Evolutionary conservation across 2,888 invertebrate species (phyloP), one percentile per base, ranked within the genome.

Genomic region (Lissonota sp.): DNA sequence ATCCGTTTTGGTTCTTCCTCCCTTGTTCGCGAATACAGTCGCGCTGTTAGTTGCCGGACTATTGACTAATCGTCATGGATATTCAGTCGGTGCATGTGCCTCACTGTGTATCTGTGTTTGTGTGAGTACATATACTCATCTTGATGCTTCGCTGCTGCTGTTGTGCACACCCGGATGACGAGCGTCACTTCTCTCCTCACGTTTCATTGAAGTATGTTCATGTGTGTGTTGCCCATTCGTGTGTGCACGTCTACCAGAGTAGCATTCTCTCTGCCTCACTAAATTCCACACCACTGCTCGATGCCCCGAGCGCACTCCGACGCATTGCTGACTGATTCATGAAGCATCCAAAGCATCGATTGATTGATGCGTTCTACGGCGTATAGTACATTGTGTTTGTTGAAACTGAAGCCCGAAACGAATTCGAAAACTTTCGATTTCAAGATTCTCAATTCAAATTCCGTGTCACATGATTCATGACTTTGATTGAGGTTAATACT

Each of bases 51-150:
- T 84, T 67, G 69, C 70, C 49, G 60, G 62, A 76, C 70, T 82
- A 84, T 82, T 78, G 84, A 83, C 74, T 64, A 44, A 81, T 81
- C 75, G 66, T 77, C 83, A 78, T 75, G 74, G 81, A 67, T 73
- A 82, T 82, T 73, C 67, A 62, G 79, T 79, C 69, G 46, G 62
- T 37, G 14, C 42, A 55, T 75, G 79, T 67, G 69, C 26, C 26
- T 1, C 26, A 26, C 26, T 26, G 1, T 26, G 26, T 26, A 3
- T 26, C 26, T 26, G 26, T 26, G 26, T n/a, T n/a, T n/a, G n/a
- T 79, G 66, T 46, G 71, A 37, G 14, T 8, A 42, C 51, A 39
- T 37, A 53, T 37, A 53, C 58, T 69, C 58, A 53, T 51, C 73
- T 76, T 62, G 66, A 39, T 72, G 39, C 74, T 64, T 46, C 57